phyloP scores from a whole-genome alignment of 2,797 vertebrate genomes.

The Euthynnus affinis region DNA sequence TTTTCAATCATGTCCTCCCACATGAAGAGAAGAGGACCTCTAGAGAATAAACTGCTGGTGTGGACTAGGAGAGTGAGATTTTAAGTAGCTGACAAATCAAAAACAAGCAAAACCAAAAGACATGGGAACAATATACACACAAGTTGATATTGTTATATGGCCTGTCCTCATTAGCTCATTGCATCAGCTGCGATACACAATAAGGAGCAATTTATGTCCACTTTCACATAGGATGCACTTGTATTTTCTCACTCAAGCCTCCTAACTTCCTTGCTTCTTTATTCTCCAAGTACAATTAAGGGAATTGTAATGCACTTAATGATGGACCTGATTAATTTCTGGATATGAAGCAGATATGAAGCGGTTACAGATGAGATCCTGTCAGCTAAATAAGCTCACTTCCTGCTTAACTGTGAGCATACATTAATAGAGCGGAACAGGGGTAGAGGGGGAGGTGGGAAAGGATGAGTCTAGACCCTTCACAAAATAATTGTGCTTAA shows the following conservation, averaged over 20 bases:
- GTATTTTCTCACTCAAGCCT: neutral
- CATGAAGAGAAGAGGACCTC: slow-evolving; percentile 4
- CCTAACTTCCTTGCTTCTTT: neutral
- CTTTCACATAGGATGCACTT: neutral
- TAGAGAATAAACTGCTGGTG: slow-evolving; percentile 4
- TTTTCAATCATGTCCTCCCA: neutral
- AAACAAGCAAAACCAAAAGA: neutral
- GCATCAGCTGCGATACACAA: neutral
- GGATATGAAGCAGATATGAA: neutral
- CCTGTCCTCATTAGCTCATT: neutral
- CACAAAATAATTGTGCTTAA: slow-evolving; percentile 24
- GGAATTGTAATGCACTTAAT: neutral
- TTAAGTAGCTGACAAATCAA: neutral
- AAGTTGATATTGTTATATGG: neutral
- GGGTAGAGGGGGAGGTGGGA: neutral
- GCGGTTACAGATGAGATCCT: slow-evolving; percentile 8
- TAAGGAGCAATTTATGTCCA: neutral
- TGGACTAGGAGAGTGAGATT: neutral
- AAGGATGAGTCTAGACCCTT: neutral
- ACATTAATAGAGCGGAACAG: slow-evolving; percentile 6
- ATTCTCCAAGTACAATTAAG: neutral
- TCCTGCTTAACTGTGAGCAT: slow-evolving; percentile 35
- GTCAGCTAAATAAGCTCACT: slow-evolving; percentile 36
- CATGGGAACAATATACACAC: neutral
- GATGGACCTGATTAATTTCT: neutral